Percentiles rank a stretch among this genome's conserved stretches.
These are phyloP conservation scores for Diplodus puntazzo DNA, from an alignment of 2,797 vertebrate genomes.

Conservation along the genomic window DNA sequence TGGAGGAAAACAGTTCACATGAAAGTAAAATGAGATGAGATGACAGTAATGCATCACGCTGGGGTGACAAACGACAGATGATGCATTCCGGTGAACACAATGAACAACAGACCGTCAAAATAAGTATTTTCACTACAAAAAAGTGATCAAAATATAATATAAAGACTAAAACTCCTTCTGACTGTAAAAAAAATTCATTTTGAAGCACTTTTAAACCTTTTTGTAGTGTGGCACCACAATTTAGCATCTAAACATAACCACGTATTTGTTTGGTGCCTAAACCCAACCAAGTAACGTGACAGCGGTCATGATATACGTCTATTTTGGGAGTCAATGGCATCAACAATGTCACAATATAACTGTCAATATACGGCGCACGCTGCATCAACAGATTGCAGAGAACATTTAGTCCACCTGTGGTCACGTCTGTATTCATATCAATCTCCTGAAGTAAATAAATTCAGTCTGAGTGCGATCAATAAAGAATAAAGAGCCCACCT, in stretches of 20 bases:
- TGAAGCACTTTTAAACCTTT: neutral
- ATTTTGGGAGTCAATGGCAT: too few species aligned
- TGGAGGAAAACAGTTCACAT: conserved; percentile 22
- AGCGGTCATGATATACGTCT: too few species aligned
- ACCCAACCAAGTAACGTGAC: too few species aligned
- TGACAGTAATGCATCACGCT: conserved; percentile 43
- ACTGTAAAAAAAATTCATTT: conserved; percentile 1
- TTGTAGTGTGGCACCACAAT: too few species aligned
- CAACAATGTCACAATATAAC: too few species aligned
- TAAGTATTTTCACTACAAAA: neutral
- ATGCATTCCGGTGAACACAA: conserved; percentile 64
- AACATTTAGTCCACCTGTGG: neutral
- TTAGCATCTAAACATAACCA: too few species aligned
- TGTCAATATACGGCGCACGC: neutral
- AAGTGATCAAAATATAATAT: conserved; percentile 15
- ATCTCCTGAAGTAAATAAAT: conserved; percentile 48
- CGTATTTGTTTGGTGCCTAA: too few species aligned
- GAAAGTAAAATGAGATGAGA: conserved; percentile 54
- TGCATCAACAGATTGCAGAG: neutral
- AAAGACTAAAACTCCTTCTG: neutral
- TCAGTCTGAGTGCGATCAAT: conserved; percentile 39
- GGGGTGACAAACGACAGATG: conserved; percentile 40
- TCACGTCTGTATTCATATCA: conserved; percentile 10
- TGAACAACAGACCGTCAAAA: conserved; percentile 19
- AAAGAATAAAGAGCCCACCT: conserved; percentile 66